These are phyloP conservation scores for Hypsopygia costalis DNA, from an alignment of 2,888 invertebrate species.

Conservation along the genomic window DNA sequence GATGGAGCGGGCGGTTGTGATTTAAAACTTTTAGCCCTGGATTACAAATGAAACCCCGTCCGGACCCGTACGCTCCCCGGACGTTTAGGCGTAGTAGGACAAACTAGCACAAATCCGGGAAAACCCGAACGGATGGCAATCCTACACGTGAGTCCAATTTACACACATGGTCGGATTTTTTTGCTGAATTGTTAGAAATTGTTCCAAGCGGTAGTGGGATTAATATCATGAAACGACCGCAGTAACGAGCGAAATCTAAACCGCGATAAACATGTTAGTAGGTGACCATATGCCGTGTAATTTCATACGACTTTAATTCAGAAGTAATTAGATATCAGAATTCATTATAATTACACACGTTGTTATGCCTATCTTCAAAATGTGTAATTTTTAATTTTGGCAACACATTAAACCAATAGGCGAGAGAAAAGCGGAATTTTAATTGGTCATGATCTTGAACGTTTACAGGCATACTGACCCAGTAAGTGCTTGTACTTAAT, in stretches of 20 bases:
- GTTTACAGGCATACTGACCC: constrained; percentile 3
- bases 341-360: not conserved
- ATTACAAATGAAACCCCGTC: too few species aligned
- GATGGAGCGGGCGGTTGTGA: too few species aligned
- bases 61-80: too few species aligned
- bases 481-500: not conserved
- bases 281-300: constrained; percentile 7
- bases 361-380: not conserved
- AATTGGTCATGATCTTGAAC: constrained; percentile 7
- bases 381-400: not conserved
- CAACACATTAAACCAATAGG: not conserved
- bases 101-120: too few species aligned
- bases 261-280: constrained; percentile 8
- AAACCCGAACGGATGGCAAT: too few species aligned
- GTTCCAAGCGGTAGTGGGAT: constrained; percentile 2
- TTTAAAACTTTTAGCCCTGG: too few species aligned
- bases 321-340: constrained; percentile 2
- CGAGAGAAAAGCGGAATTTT: constrained; percentile 5
- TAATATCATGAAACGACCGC: constrained; percentile 7
- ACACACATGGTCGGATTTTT: not conserved
- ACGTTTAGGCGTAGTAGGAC: too few species aligned
- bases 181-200: not conserved
- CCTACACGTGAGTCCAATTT: not conserved
- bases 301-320: constrained; percentile 6
- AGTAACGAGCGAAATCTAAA: constrained; percentile 8